These are phyloP conservation scores for Petaurus breviceps DNA, from an alignment of 2,113 vertebrate species.

Conservation along the genomic window DNA sequence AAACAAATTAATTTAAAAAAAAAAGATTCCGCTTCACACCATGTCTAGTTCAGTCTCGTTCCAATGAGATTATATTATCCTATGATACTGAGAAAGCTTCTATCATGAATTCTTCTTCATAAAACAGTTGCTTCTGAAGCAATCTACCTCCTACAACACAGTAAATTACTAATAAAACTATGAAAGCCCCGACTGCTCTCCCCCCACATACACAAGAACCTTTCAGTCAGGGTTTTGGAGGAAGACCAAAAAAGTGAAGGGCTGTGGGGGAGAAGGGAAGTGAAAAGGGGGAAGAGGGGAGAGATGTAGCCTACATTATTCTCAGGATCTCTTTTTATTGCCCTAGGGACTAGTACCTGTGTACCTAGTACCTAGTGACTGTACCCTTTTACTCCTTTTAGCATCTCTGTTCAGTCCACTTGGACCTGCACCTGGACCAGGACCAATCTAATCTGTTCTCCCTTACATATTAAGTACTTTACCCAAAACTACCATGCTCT, in stretches of 20 bases:
- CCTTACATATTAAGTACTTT: background rate
- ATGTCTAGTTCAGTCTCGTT: background rate
- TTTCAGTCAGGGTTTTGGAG: background rate
- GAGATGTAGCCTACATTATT: background rate
- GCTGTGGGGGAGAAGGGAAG: background rate
- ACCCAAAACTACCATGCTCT: background rate
- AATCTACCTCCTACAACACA: background rate
- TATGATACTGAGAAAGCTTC: background rate
- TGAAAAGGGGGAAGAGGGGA: background rate
- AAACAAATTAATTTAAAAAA: too few relatives aligned
- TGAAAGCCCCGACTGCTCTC: background rate
- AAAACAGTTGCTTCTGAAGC: background rate
- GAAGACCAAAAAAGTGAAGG: background rate
- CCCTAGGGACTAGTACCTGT: background rate
- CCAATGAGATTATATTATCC: background rate
- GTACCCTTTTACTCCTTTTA: background rate
- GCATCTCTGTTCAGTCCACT: background rate
- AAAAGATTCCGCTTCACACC: background rate
- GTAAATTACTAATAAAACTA: background rate
- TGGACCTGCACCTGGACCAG: background rate
- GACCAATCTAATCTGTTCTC: background rate
- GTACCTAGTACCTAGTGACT: too few relatives aligned
- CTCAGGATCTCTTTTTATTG: background rate
- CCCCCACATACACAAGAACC: background rate
- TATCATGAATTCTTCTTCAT: background rate